These are phyloP conservation scores for Hyppa rectilinea DNA, from an alignment of 2,888 invertebrate species.

Conservation along the genomic window DNA sequence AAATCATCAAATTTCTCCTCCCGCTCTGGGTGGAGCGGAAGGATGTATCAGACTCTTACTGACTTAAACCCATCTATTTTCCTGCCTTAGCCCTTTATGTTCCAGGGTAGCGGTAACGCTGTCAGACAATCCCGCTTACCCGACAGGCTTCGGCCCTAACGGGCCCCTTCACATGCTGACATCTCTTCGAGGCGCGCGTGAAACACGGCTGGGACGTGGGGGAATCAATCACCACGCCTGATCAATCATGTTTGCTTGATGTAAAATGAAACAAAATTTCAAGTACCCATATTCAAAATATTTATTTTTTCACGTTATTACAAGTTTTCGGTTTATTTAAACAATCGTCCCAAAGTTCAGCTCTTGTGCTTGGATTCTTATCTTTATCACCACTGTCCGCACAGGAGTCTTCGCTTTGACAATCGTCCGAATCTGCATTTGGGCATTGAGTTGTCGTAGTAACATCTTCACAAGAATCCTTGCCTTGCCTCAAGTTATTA, in stretches of 20 bases:
- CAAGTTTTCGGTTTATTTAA: not conserved
- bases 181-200: no score
- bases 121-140: no score
- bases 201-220: no score
- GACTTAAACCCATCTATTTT: no score
- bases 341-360: conserved; percentile 17
- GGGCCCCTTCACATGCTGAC: no score
- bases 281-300: conserved; percentile 13
- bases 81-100: no score
- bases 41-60: no score
- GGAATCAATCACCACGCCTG: not conserved
- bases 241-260: no score
- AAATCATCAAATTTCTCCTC: no score
- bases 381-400: not conserved
- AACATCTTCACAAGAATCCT: conserved; percentile 44
- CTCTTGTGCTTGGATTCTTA: conserved; percentile 50
- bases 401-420: conserved; percentile 16
- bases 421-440: not conserved
- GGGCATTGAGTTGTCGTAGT: conserved; percentile 19
- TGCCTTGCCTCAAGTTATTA: conserved; percentile 39
- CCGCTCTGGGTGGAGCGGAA: no score
- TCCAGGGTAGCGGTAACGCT: no score
- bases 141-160: no score
- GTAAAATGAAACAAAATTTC: conserved; percentile 3
- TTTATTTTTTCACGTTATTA: conserved; percentile 32